A percentile compares a stretch with the other conserved stretches of the same genome.
Conservation (phyloP, 2,888 invertebrate genomes). For the Neocrepidodera transversa region DNA sequence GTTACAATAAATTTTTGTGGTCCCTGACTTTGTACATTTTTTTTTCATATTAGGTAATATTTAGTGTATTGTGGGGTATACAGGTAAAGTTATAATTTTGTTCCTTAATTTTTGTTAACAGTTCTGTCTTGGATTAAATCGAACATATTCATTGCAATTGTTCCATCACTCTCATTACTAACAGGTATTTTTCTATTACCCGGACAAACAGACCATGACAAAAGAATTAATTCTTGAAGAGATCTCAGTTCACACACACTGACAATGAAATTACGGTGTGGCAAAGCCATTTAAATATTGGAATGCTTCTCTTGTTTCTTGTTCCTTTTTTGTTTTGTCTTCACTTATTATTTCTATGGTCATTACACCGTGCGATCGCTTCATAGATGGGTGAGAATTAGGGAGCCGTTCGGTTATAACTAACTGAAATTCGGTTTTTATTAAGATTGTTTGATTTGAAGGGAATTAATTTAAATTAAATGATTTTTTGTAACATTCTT, state of each 20-base stretch:
- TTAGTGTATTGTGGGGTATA: too few relatives aligned
- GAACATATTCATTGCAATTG: too few relatives aligned
- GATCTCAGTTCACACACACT: constrained; percentile 37
- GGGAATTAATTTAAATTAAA: not conserved
- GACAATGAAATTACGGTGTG: constrained; percentile 37
- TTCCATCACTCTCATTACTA: constrained; percentile 16
- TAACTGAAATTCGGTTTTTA: not conserved
- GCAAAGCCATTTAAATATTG: constrained; percentile 25
- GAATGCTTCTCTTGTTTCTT: constrained; percentile 19
- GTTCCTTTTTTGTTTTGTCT: constrained; percentile 18
- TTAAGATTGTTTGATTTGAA: not conserved
- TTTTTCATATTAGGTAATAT: too few relatives aligned
- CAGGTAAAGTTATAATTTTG: too few relatives aligned
- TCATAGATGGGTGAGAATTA: constrained; percentile 14
- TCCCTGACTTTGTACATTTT: too few relatives aligned
- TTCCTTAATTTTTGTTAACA: too few relatives aligned
- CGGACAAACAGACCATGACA: constrained; percentile 46
- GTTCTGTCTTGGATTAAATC: too few relatives aligned
- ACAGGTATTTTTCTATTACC: constrained; percentile 44
- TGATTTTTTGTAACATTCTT: too few relatives aligned
- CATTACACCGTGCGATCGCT: constrained; percentile 21
- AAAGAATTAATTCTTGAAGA: constrained; percentile 39
- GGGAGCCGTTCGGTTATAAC: constrained; percentile 1
- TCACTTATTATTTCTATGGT: constrained; percentile 16
- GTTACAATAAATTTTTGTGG: too few relatives aligned